Evolutionary conservation across 2,113 vertebrate genomes (phyloP), one percentile per base, ranked within the genome.

Genomic region (Bombycilla garrulus): DNA sequence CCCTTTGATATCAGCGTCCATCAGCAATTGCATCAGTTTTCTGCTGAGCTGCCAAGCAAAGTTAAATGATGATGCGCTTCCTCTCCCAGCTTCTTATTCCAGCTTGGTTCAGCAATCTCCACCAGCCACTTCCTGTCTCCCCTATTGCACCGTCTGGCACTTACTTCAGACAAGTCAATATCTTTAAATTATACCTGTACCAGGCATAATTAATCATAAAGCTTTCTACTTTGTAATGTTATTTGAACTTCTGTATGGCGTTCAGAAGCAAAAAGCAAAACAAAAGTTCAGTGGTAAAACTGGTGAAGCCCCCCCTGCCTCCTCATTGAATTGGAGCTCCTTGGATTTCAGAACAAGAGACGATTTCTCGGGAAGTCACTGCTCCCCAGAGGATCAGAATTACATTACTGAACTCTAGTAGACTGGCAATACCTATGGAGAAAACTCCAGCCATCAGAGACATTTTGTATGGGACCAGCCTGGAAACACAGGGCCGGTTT

Each of bases 41-140:
- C 94, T 96, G 97, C 89, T 93, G 44, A 58, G 93, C 91, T 93
- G 80, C 83, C 45, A 78, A 96, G 94, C 96, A 87, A 90, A 95
- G 96, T 95, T 93, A 98, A 97, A 96, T 69, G 96, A 97, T 96
- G 94, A 96, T 96, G 87, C 33, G 12, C 81, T 95, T 97, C 89
- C 91, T 95, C 88, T 72, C 81, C 66, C 83, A 14, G 36, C 92
- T 93, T 95, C 80, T 72, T 82, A 94, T 90, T 97, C 94, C 95
- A 96, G 96, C 93, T 92, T 94, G 66, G 81, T 96, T 97, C 97
- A 98, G 97, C 97, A 97, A 93, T 96, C 96, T 96, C 86, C 10
- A 96, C 91, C 96, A 94, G 97, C 97, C 96, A 95, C 97, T 98
- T 98, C 98, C 98, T 97, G 97, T 93, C 97, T 97, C 97, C 93